Evolutionary conservation across 2,888 invertebrate genomes (phyloP), one percentile per base, ranked within the genome.

Genomic region (Geophilus truncorum): DNA sequence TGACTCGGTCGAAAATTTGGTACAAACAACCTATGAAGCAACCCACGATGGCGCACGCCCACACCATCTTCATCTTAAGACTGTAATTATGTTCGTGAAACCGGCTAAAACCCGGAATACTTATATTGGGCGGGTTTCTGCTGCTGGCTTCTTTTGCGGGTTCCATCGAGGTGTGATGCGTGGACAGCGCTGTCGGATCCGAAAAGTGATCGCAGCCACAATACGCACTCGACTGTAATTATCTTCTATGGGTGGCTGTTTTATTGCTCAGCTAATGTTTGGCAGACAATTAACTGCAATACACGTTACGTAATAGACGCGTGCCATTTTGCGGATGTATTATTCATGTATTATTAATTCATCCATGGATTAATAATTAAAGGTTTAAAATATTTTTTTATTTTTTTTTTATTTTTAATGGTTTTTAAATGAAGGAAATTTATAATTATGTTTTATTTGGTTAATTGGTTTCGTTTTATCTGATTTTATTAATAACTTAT

Each of bases 71-170:
- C 78, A 78, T 36, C 21, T 36, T 34, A 23, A 78, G 18, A 15
- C 34, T 78, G 34, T 32, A 78, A n/a, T 32, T 21, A 15, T 12
- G 78, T 18, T 78, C 40, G 21, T 34, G 15, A 7, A 78, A 40
- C 18, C 36, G 30, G 5, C 78, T 78, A n/a, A 78, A 30, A 4
- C 78, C 78, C 2, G 78, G 78, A 18, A 78, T 78, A 12, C 78
- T 78, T 18, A 78, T 78, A 7, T 18, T 40, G 15, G 18, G n/a
- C 9, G 18, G 10, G 21, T 62, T 62, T 2, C 10, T 10, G 0
- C 21, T 23, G 57, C 57, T 10, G 10, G 2, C 3, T 62, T 1
- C 1, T 23, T 62, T 0, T 62, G 57, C 15, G 40, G 40, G 23
- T 62, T 62, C 57, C 57, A 62, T 62, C 10, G 40, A 9, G 40